Base-by-base conservation (phyloP, 2,888 invertebrate species). In the Digitonthophagus gazella region DNA sequence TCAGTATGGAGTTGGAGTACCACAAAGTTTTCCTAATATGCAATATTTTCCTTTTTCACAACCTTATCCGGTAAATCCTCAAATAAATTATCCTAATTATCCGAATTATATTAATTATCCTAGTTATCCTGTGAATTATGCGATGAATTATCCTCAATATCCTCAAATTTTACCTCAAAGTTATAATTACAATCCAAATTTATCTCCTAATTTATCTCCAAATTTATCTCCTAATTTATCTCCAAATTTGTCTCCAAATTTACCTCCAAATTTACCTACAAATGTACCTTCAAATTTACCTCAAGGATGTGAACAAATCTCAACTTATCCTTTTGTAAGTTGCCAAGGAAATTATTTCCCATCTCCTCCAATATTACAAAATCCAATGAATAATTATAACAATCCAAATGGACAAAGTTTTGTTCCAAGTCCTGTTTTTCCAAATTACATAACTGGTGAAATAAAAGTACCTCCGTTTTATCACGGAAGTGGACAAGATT, bases 401-500 rank as follows among this genome's bases (percentile, higher is more conserved):
- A 5, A 44, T 44, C 28, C 28, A 3, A 44, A 44, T 44, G 11
- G 11, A 1, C 28, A 44, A 44, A n/a, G n/a, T 44, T 44, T 44
- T 44, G 11, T 44, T 11, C 28, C 3, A 20, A 19, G 14, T 61
- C n/a, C n/a, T n/a, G n/a, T n/a, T n/a, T n/a, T n/a, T n/a, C n/a
- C n/a, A n/a, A n/a, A n/a, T n/a, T n/a, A n/a, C n/a, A n/a, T n/a
- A n/a, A n/a, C n/a, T 61, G 16, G 18, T n/a, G n/a, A 61, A 8
- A 14, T n/a, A 19, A 15, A 61, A 18, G 19, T 19, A n/a, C 6
- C 61, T 8, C 19, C n/a, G 18, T 18, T n/a, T 61, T 18, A 19
- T 61, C 3, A 20, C 18, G 19, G 19, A n/a, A 61, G n/a, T 18
- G 61, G 61, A 20, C 61, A 61, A 61, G 61, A 61, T 61, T 11